Evolutionary conservation across 2,113 vertebrate species (phyloP).

Genomic region (Mirounga angustirostris): DNA sequence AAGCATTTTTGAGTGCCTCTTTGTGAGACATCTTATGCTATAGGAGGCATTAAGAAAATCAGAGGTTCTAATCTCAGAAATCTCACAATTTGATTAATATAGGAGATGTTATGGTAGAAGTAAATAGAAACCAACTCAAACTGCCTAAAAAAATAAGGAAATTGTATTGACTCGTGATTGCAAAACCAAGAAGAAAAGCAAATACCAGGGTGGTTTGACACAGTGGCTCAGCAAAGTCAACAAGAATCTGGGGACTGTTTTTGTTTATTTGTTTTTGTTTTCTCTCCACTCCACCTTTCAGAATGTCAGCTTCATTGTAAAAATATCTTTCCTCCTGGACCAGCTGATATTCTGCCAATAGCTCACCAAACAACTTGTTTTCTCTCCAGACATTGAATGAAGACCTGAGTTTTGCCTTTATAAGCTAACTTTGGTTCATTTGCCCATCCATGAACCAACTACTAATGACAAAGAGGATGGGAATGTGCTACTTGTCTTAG

Average conservation of each 20-base stretch:
- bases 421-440: not conserved
- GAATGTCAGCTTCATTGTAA: not conserved
- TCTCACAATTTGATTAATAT: not conserved
- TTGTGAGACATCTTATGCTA: not conserved
- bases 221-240: no score
- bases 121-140: not conserved
- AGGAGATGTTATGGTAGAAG: not conserved
- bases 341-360: not conserved
- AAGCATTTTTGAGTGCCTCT: not conserved
- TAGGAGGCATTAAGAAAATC: not conserved
- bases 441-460: not conserved
- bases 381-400: not conserved
- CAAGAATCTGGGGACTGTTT: not conserved
- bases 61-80: not conserved
- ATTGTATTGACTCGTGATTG: not conserved
- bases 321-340: not conserved
- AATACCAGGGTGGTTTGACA: not conserved
- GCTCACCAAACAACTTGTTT: not conserved
- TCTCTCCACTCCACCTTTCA: not conserved
- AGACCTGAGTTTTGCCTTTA: not conserved
- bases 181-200: not conserved
- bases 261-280: not conserved
- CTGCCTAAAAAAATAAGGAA: not conserved
- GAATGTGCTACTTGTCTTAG: not conserved
- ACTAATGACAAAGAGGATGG: not conserved